phyloP scores from a whole-genome alignment of 2,797 vertebrate species.

The Bradypodion ventrale region DNA sequence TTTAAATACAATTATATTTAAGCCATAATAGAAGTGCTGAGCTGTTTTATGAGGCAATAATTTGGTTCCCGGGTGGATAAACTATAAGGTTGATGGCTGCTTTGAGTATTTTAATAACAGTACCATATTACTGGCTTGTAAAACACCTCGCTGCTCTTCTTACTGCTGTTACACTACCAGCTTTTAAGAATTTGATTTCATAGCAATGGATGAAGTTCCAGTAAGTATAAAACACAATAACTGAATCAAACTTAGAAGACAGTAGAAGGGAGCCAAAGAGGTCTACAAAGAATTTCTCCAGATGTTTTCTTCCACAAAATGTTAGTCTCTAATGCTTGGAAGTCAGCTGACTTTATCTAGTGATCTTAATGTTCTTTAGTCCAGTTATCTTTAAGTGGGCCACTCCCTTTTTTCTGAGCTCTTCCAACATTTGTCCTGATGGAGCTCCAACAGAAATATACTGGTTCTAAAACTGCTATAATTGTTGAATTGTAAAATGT shows the following conservation, averaged over 20 bases:
- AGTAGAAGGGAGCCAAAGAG: background rate
- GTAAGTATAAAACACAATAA: slow-evolving; percentile 29
- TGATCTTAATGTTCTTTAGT: background rate
- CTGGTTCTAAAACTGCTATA: background rate
- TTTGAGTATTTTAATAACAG: slow-evolving; percentile 56
- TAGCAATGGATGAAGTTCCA: slow-evolving; percentile 52
- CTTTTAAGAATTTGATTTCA: slow-evolving; percentile 53
- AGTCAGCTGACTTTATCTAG: background rate
- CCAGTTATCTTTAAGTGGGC: background rate
- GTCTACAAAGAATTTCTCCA: background rate
- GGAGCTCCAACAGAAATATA: background rate
- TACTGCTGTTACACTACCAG: slow-evolving; percentile 45
- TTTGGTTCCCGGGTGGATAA: slow-evolving; percentile 60
- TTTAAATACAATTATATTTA: slow-evolving; percentile 70
- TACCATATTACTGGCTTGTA: slow-evolving; percentile 58
- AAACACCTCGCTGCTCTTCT: slow-evolving; percentile 52
- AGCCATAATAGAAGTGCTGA: slow-evolving; percentile 55
- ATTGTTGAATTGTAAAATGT: background rate
- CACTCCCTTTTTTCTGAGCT: background rate
- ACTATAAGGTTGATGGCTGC: slow-evolving; percentile 54
- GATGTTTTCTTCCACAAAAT: slow-evolving; percentile 1
- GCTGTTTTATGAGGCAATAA: slow-evolving; percentile 66
- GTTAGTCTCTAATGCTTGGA: background rate
- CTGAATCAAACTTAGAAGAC: background rate
- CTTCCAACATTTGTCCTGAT: background rate